Evolutionary conservation across 2,888 invertebrate genomes (phyloP).

Genomic region (Liopterus haemorrhoidalis): DNA sequence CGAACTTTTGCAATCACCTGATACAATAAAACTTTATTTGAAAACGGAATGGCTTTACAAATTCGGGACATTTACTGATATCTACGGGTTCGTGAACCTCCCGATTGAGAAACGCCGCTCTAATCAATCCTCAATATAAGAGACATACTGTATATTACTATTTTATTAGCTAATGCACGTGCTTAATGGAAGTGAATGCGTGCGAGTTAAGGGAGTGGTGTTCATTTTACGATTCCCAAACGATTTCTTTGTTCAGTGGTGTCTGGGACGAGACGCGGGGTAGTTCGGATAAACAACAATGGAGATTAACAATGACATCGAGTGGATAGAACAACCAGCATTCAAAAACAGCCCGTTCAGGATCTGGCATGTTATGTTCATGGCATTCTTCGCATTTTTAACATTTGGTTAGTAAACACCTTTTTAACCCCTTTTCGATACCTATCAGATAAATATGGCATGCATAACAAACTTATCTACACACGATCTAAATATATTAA

Average conservation of each 20-base stretch:
- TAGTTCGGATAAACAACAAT: no score
- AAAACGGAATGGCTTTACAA: no score
- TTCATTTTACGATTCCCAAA: constrained; percentile 7
- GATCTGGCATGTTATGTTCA: constrained; percentile 76
- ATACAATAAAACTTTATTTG: no score
- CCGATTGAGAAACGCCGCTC: no score
- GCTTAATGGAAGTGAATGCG: constrained; percentile 11
- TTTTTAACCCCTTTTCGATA: no score
- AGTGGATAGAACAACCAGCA: constrained; percentile 66
- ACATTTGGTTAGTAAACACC: constrained; percentile 52
- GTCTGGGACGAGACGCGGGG: neutral
- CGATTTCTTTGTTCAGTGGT: constrained; percentile 7
- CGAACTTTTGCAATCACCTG: no score
- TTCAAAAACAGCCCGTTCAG: constrained; percentile 66
- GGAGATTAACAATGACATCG: constrained; percentile 36
- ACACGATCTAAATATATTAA: no score
- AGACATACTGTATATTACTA: constrained; percentile 16
- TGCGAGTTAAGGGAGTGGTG: constrained; percentile 18
- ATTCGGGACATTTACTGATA: no score
- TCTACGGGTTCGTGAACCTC: no score
- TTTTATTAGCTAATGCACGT: constrained; percentile 23
- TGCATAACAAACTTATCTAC: no score
- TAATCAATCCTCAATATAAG: constrained; percentile 14
- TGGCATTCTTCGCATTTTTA: constrained; percentile 59
- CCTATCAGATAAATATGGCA: no score